Evolutionary conservation across 2,113 vertebrate species (phyloP).

Genomic region (Scomber colias): DNA sequence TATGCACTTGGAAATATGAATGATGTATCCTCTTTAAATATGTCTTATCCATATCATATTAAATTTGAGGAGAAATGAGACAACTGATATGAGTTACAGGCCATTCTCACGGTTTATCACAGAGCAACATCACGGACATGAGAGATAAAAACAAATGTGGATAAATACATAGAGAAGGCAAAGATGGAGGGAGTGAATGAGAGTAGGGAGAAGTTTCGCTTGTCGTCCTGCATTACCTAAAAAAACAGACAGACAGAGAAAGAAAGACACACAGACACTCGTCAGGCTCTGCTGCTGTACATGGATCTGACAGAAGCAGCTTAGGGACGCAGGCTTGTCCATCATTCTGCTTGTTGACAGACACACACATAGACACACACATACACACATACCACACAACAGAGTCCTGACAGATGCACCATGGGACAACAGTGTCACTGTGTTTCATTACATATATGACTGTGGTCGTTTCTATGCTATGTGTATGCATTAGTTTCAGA

Average conservation of each 20-base stretch:
- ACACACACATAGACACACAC: slow-evolving; percentile 36
- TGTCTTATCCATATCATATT: too few species aligned
- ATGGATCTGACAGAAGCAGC: slow-evolving; percentile 70
- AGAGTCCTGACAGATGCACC: slow-evolving; percentile 51
- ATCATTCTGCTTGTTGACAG: slow-evolving; percentile 64
- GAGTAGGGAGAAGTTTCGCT: slow-evolving; percentile 28
- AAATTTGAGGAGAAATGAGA: neutral
- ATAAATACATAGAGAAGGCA: slow-evolving; percentile 20
- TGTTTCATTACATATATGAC: slow-evolving; percentile 10
- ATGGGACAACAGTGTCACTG: slow-evolving; percentile 34
- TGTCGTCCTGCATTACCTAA: slow-evolving; percentile 58
- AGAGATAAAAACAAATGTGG: slow-evolving; percentile 11
- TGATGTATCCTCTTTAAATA: too few species aligned
- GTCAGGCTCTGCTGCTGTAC: slow-evolving; percentile 62
- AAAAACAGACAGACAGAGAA: slow-evolving; percentile 40
- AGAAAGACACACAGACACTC: slow-evolving; percentile 50
- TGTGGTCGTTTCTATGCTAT: slow-evolving; percentile 15
- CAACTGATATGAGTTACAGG: neutral
- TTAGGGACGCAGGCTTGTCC: slow-evolving; percentile 71
- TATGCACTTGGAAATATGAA: too few species aligned
- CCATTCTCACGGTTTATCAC: neutral
- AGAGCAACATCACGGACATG: neutral
- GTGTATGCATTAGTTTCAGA: neutral
- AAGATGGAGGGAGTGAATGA: neutral
- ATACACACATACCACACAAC: neutral